phyloP scores from a whole-genome alignment of 2,797 vertebrate species.

The Lutjanus argentimaculatus region DNA sequence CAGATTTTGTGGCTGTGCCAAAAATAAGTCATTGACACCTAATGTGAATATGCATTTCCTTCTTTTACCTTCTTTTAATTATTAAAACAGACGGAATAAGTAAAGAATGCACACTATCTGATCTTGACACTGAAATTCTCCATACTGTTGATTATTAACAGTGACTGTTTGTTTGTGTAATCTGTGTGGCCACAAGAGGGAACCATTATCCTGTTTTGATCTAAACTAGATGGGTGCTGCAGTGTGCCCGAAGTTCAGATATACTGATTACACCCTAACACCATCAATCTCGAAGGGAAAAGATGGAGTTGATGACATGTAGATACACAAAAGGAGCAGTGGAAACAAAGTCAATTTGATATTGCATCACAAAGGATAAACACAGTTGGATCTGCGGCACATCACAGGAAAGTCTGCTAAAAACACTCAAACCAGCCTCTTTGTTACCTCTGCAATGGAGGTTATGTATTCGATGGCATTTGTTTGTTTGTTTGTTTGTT shows the following conservation, averaged over 20 bases:
- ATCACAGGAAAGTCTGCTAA: neutral
- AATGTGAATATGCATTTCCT: neutral
- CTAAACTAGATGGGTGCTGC: neutral
- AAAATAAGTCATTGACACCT: neutral
- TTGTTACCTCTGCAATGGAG: too few relatives aligned
- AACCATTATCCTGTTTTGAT: constrained; percentile 11
- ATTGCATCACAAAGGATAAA: constrained; percentile 27
- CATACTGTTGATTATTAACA: constrained; percentile 19
- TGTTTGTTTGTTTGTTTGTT: too few relatives aligned
- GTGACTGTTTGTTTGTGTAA: neutral
- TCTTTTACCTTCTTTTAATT: neutral
- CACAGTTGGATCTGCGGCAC: constrained; percentile 9
- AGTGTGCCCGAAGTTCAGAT: neutral
- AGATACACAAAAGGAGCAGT: neutral
- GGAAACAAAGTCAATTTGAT: constrained; percentile 36
- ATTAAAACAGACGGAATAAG: neutral
- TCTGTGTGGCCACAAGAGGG: constrained; percentile 38
- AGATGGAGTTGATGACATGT: neutral
- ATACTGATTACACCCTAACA: neutral
- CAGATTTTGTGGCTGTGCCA: neutral
- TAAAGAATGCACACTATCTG: neutral
- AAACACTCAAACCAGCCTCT: constrained; percentile 9
- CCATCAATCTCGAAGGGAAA: neutral
- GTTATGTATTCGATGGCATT: too few relatives aligned
- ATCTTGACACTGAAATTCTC: constrained; percentile 10